Evolutionary conservation across 1,140 invertebrate species (phyloP), one percentile per base, ranked within the genome.

Genomic region (Euura lappo): DNA sequence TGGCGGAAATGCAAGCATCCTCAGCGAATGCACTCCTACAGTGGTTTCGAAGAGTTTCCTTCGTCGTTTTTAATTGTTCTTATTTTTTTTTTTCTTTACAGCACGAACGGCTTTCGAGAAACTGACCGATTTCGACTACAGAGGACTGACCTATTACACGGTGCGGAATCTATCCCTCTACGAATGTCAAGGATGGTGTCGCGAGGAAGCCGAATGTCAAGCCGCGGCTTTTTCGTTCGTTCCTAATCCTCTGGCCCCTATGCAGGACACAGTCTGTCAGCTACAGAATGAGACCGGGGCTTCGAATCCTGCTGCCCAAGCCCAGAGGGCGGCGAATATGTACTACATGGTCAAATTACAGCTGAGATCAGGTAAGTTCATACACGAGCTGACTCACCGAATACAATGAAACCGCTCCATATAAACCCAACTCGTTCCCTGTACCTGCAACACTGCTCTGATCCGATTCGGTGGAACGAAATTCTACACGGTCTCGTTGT

Each of bases 261-360:
- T 95, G 60, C 96, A 98, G 89, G 96, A 98, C 84, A 98, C 97
- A 3, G 89, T 96, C 67, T 98, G 97, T 83, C 92, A 97, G 82
- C 89, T 98, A 74, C 96, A 97, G 84, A 98, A 98, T 87, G 96
- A 97, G 84, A 97, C 96, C 0, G 91, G 94, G 71, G 95, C 96
- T 3, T 93, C 93, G 77, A 97, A 97, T 85, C 96, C 96, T 0
- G 92, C 93, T 73, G 94, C 94, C 5, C 90, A 91, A 60, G 94
- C 96, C 4, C 91, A 93, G 86, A 89, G 94, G 42, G 94, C 95
- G 3, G 94, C 94, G 78, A 97, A 96, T 85, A 95, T 96, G 89
- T 98, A 98, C 85, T 98, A 97, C 89, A 97, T 98, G 95, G 94
- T 96, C 78, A 98, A 98, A 87, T 88, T 97, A 78, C 94, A 96